These are phyloP conservation scores for Morus bassanus DNA, from an alignment of 2,797 vertebrate species.

Conservation along the genomic window DNA sequence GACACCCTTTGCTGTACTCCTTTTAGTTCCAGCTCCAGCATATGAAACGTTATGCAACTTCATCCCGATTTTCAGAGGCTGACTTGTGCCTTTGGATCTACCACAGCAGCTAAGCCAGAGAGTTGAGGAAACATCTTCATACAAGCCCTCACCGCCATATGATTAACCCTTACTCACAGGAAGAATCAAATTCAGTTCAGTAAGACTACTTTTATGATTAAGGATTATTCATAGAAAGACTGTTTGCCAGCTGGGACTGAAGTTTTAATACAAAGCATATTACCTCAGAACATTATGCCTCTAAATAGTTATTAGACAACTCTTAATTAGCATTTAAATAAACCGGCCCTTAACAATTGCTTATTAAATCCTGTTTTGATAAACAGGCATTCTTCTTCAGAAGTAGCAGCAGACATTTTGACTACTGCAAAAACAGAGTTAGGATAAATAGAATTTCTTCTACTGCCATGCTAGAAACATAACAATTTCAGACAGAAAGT, in stretches of 20 bases:
- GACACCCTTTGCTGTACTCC: neutral
- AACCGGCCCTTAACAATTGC: conserved; percentile 63
- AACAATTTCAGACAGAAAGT: conserved; percentile 25
- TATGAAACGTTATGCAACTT: accelerated
- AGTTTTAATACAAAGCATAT: conserved; percentile 6
- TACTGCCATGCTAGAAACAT: conserved; percentile 4
- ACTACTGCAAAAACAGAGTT: conserved; percentile 39
- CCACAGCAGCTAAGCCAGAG: accelerated
- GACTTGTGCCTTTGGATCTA: neutral
- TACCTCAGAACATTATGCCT: conserved; percentile 51
- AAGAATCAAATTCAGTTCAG: conserved; percentile 13
- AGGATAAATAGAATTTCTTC: conserved; percentile 49
- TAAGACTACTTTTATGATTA: neutral
- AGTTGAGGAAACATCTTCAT: neutral
- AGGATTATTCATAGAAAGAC: conserved; percentile 28
- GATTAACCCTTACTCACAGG: conserved; percentile 28
- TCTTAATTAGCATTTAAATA: conserved; percentile 61
- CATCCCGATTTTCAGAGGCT: neutral
- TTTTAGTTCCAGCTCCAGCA: neutral
- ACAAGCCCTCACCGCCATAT: neutral
- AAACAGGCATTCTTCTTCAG: conserved; percentile 65
- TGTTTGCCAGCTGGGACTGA: conserved; percentile 5
- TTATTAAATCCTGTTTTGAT: conserved; percentile 68
- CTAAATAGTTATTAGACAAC: conserved; percentile 65
- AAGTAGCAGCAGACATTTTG: conserved; percentile 70